Conservation (phyloP, 2,888 invertebrate genomes). For the Drepana falcataria region DNA sequence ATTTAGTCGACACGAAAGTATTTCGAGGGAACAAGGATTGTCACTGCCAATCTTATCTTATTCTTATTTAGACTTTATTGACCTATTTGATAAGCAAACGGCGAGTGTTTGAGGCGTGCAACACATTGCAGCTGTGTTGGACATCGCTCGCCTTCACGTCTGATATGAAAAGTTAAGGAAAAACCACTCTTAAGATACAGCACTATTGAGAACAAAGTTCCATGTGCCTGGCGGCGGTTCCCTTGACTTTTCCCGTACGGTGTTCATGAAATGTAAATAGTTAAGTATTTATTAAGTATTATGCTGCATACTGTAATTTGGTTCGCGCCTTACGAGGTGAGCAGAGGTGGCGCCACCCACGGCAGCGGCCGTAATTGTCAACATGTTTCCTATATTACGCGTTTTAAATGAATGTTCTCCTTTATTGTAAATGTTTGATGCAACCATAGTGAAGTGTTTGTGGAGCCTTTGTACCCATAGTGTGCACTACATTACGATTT, state of each 20-base stretch:
- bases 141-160: constrained; percentile 5
- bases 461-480: constrained; percentile 62
- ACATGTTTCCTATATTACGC: constrained; percentile 76
- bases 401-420: constrained; percentile 75
- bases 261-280: constrained; percentile 55
- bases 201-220: constrained; percentile 6
- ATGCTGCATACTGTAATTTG: constrained; percentile 67
- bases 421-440: constrained; percentile 76
- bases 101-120: constrained; percentile 56
- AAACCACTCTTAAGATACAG: constrained; percentile 1
- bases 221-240: neutral
- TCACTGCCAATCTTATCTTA: constrained; percentile 21
- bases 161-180: constrained; percentile 3
- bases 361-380: constrained; percentile 47
- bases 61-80: constrained; percentile 19
- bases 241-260: constrained; percentile 3
- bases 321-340: constrained; percentile 63
- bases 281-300: constrained; percentile 69
- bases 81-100: constrained; percentile 17
- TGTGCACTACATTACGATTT: constrained; percentile 73
- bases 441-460: constrained; percentile 50
- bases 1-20: constrained; percentile 17
- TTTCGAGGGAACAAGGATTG: constrained; percentile 31
- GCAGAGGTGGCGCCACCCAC: constrained; percentile 12
- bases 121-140: constrained; percentile 60